These are phyloP conservation scores for Formica selysi DNA, from an alignment of 1,140 invertebrate species.

Conservation along the genomic window DNA sequence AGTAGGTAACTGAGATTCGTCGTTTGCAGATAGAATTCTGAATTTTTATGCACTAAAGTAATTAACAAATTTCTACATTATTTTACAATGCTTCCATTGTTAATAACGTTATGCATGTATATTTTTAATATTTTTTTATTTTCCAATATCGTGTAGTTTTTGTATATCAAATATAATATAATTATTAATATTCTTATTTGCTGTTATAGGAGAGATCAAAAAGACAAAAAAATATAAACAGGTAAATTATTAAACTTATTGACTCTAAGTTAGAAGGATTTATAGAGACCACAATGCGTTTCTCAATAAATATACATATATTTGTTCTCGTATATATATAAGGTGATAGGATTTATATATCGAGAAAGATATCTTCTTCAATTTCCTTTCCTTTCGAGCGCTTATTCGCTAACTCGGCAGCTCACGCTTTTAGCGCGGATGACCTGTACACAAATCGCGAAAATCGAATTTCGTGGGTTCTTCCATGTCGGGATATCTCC, in stretches of 20 bases:
- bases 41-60: background rate
- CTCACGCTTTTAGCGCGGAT: slow-evolving; percentile 58
- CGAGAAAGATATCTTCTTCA: slow-evolving; percentile 15
- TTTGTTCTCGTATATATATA: slow-evolving; percentile 40
- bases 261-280: background rate
- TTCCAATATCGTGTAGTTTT: too few species aligned
- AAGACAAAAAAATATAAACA: too few species aligned
- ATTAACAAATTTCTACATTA: slow-evolving; percentile 12
- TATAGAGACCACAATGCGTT: background rate
- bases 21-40: too few species aligned
- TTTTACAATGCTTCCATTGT: background rate
- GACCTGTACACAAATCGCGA: slow-evolving; percentile 66
- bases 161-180: background rate
- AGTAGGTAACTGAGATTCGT: background rate
- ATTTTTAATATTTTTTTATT: background rate
- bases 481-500: slow-evolving; percentile 49
- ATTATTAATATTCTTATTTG: too few species aligned
- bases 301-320: slow-evolving; percentile 33
- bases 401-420: slow-evolving; percentile 54
- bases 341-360: slow-evolving; percentile 17
- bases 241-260: slow-evolving; percentile 27
- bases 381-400: slow-evolving; percentile 52
- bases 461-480: slow-evolving; percentile 70
- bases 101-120: too few species aligned
- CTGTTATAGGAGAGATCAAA: too few species aligned